Evolutionary conservation across 2,888 invertebrate genomes (phyloP).

Genomic region (Biston betularia): DNA sequence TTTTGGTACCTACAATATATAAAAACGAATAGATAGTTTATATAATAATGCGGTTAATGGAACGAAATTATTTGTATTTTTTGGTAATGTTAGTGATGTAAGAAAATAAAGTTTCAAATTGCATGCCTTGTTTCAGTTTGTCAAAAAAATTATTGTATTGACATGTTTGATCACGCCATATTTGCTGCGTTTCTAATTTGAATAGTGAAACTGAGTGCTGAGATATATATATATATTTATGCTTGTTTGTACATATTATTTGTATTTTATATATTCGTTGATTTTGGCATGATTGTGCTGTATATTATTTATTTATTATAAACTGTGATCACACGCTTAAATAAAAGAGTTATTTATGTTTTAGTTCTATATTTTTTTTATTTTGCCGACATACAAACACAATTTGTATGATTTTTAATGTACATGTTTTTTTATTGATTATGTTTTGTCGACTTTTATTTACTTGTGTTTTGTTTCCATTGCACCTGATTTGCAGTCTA

Average conservation of each 20-base stretch:
- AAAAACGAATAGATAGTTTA: conserved; percentile 9
- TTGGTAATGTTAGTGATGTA: neutral
- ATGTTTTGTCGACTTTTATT: neutral
- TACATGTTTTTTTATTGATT: neutral
- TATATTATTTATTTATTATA: conserved; percentile 35
- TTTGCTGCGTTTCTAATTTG: conserved; percentile 6
- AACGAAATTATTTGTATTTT: conserved; percentile 7
- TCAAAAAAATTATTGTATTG: neutral
- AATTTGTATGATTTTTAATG: neutral
- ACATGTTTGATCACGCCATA: conserved; percentile 12
- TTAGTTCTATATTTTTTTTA: conserved; percentile 20
- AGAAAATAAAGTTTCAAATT: neutral
- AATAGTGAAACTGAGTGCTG: no score
- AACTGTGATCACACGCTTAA: conserved; percentile 45
- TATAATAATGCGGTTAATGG: conserved; percentile 8
- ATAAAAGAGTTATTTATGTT: conserved; percentile 32
- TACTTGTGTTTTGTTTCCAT: neutral
- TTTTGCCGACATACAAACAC: conserved; percentile 16
- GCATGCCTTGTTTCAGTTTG: conserved; percentile 11
- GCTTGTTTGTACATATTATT: neutral
- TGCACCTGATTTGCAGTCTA: no score
- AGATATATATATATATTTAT: no score
- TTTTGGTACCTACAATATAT: conserved; percentile 20
- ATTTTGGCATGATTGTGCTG: conserved; percentile 9
- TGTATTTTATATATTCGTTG: neutral